These are phyloP conservation scores for Helicolenus hilgendorfi DNA, from an alignment of 2,797 vertebrate species.

Conservation along the genomic window DNA sequence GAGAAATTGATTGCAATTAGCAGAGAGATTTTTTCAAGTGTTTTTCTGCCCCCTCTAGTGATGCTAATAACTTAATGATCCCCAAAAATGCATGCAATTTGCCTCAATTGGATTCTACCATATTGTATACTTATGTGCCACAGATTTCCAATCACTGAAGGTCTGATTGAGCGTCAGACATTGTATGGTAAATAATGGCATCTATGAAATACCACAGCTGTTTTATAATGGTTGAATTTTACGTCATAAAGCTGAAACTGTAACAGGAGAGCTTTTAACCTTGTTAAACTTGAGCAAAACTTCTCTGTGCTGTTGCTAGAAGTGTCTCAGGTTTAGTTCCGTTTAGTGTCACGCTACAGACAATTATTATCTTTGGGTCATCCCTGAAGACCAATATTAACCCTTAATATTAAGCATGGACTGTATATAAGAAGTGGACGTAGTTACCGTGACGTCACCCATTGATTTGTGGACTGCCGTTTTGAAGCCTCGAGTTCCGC, in stretches of 20 bases:
- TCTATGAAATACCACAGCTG: slow-evolving; percentile 49
- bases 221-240: slow-evolving; percentile 19
- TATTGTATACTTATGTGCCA: slow-evolving; percentile 79
- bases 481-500: too few relatives aligned
- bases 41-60: slow-evolving; percentile 87
- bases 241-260: slow-evolving; percentile 23
- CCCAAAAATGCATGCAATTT: slow-evolving; percentile 87
- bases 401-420: neutral
- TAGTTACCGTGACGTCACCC: too few relatives aligned
- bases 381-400: neutral
- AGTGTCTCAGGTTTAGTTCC: neutral
- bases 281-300: slow-evolving; percentile 6
- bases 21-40: slow-evolving; percentile 78
- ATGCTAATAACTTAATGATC: slow-evolving; percentile 88
- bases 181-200: slow-evolving; percentile 68
- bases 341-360: neutral
- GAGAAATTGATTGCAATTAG: slow-evolving; percentile 88
- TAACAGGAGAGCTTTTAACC: neutral
- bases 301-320: neutral
- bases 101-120: slow-evolving; percentile 82
- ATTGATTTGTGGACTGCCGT: too few relatives aligned
- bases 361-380: neutral
- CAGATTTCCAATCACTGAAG: slow-evolving; percentile 83
- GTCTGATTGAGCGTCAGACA: slow-evolving; percentile 64
- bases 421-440: too few relatives aligned